Percentiles rank a stretch among this genome's conserved stretches.
phyloP scores from a whole-genome alignment of 2,888 invertebrate species.

The Metacarcinus magister region DNA sequence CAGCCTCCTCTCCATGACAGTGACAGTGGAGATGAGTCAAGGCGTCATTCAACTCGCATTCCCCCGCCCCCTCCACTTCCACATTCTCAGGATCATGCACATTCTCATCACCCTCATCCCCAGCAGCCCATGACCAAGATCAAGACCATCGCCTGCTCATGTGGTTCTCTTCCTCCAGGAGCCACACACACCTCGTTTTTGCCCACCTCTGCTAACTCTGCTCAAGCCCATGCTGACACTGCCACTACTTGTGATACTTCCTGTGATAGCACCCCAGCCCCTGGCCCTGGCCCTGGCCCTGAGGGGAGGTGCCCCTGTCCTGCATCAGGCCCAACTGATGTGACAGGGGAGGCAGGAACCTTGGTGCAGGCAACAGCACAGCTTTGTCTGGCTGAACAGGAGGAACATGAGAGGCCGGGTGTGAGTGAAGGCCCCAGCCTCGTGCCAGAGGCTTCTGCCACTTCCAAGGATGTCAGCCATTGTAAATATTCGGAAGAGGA shows the following conservation, averaged over 20 bases:
- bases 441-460: neutral
- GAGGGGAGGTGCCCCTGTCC: slow-evolving; percentile 17
- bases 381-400: neutral
- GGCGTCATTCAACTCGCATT: slow-evolving; percentile 43
- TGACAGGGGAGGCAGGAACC: neutral
- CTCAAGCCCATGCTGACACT: slow-evolving; percentile 35
- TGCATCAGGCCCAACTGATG: neutral
- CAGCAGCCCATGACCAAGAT: slow-evolving; percentile 77
- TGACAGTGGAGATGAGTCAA: slow-evolving; percentile 68
- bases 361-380: slow-evolving; percentile 22
- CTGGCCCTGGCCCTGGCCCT: neutral
- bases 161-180: slow-evolving; percentile 69
- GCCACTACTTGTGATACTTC: slow-evolving; percentile 18
- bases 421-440: neutral
- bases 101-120: slow-evolving; percentile 40
- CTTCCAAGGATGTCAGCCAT: neutral
- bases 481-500: neutral
- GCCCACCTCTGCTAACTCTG: neutral
- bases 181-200: neutral
- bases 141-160: slow-evolving; percentile 77
- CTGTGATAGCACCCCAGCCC: neutral
- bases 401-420: neutral
- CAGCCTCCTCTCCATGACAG: slow-evolving; percentile 61
- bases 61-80: slow-evolving; percentile 52
- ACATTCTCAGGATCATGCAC: slow-evolving; percentile 45